Percentiles rank a stretch among this genome's conserved stretches.
phyloP scores from a whole-genome alignment of 2,113 vertebrate genomes.

The Phaetusa simplex region DNA sequence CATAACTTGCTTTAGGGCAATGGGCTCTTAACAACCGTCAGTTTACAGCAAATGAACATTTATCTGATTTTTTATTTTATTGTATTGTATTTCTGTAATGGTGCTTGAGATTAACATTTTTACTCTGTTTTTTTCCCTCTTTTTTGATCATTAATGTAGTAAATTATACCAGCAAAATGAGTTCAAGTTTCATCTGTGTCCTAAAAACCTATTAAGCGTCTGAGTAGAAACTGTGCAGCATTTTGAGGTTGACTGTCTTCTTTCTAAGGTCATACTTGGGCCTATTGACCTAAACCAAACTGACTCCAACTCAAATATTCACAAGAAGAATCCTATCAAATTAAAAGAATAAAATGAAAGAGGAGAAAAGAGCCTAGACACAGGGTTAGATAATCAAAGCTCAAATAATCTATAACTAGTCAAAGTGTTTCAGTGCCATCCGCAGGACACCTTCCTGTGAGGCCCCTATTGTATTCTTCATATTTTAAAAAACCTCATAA shows the following conservation, averaged over 20 bases:
- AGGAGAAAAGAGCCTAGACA: background rate
- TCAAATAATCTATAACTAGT: conserved; percentile 12
- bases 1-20: conserved; percentile 44
- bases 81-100: conserved; percentile 63
- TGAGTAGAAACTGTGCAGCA: background rate
- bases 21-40: conserved; percentile 13
- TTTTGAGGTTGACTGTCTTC: background rate
- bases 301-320: background rate
- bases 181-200: conserved; percentile 5
- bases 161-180: conserved; percentile 52
- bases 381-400: background rate
- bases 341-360: conserved; percentile 20
- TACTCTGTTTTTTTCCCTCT: background rate
- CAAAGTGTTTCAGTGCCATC: background rate
- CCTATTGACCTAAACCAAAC: background rate
- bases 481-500: background rate
- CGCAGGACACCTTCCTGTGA: background rate
- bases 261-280: conserved; percentile 11
- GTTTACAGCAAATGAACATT: conserved; percentile 48
- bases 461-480: background rate
- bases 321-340: background rate
- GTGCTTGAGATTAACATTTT: conserved; percentile 65
- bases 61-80: conserved; percentile 44
- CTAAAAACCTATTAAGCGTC: conserved; percentile 28
- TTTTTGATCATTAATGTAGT: conserved; percentile 49